These are phyloP conservation scores for Athetis lepigone DNA, from an alignment of 2,888 invertebrate genomes.

Conservation along the genomic window DNA sequence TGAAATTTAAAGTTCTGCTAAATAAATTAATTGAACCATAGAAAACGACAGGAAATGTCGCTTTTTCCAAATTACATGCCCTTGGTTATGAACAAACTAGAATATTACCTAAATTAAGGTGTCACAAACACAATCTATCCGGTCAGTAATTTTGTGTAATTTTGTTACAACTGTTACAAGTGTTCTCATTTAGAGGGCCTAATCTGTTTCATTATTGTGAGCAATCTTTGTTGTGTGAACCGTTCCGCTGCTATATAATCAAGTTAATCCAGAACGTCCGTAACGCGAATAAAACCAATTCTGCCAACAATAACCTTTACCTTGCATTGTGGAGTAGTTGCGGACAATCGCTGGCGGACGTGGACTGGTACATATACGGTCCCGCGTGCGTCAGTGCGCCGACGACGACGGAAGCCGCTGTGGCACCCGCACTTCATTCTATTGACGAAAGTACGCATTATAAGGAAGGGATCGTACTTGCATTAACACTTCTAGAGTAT, in stretches of 20 bases:
- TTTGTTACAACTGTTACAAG: conserved; percentile 35
- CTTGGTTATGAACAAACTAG: conserved; percentile 30
- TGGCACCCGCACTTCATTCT: conserved; percentile 39
- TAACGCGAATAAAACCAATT: conserved; percentile 77
- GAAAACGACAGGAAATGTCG: background rate
- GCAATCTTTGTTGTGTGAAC: conserved; percentile 44
- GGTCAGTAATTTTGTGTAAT: conserved; percentile 56
- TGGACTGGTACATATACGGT: conserved; percentile 51
- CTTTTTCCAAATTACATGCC: conserved; percentile 4
- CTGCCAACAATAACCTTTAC: conserved; percentile 86
- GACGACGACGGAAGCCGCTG: conserved; percentile 26
- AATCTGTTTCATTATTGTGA: conserved; percentile 47
- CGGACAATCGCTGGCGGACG: conserved; percentile 58
- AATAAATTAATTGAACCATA: background rate
- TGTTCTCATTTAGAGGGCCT: conserved; percentile 40
- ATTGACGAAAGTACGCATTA: conserved; percentile 30
- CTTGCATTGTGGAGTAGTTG: conserved; percentile 81
- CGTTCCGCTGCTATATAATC: conserved; percentile 68
- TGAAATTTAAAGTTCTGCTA: no score
- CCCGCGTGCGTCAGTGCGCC: conserved; percentile 69
- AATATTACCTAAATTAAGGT: conserved; percentile 45
- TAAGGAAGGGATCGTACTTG: conserved; percentile 4
- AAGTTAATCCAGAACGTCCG: conserved; percentile 72
- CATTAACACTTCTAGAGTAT: background rate
- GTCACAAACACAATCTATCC: conserved; percentile 57